Percentiles rank a stretch among this genome's conserved stretches.
Conservation (phyloP, 2,113 vertebrate species). For the Corythoichthys haematopterus region DNA sequence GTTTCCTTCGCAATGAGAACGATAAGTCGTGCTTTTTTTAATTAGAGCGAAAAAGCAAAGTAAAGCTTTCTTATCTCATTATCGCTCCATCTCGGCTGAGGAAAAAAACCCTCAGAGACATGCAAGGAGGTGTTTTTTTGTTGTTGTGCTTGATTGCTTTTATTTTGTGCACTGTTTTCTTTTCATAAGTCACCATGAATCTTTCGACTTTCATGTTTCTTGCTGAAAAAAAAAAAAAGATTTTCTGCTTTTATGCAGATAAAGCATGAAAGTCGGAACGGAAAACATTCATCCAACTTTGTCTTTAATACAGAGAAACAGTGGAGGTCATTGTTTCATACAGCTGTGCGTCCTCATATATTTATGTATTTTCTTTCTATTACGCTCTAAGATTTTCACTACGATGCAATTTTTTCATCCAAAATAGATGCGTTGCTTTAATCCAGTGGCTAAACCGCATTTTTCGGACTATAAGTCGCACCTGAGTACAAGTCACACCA, state of each 20-base stretch:
- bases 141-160: slow-evolving; percentile 22
- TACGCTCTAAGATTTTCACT: too few relatives aligned
- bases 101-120: slow-evolving; percentile 33
- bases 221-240: not conserved
- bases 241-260: not conserved
- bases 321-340: not conserved
- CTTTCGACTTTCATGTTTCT: not conserved
- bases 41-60: slow-evolving; percentile 60
- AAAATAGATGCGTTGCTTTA: too few relatives aligned
- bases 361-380: too few relatives aligned
- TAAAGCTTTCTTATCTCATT: slow-evolving; percentile 61
- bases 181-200: slow-evolving; percentile 10
- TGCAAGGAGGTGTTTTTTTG: slow-evolving; percentile 35
- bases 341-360: not conserved
- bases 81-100: slow-evolving; percentile 45
- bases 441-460: too few relatives aligned
- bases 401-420: too few relatives aligned
- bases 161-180: slow-evolving; percentile 33
- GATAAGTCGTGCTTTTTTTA: slow-evolving; percentile 59
- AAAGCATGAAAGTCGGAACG: not conserved
- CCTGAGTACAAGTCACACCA: too few relatives aligned
- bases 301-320: not conserved
- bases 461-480: too few relatives aligned
- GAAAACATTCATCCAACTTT: not conserved
- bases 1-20: slow-evolving; percentile 54